These are phyloP conservation scores for Adela reaumurella DNA, from an alignment of 2,888 invertebrate species.

Conservation along the genomic window DNA sequence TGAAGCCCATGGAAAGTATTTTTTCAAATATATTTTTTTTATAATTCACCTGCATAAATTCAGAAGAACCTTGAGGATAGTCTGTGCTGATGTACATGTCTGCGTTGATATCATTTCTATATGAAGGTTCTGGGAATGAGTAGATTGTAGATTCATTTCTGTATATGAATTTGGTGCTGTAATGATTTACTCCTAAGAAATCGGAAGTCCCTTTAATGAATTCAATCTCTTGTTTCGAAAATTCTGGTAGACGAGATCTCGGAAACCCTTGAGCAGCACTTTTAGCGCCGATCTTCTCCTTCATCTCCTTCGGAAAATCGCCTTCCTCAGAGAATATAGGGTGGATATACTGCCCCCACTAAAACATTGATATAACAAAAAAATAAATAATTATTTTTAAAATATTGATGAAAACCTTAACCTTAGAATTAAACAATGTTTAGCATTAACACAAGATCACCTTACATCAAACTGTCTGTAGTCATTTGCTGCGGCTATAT, in stretches of 20 bases:
- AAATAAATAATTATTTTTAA: neutral
- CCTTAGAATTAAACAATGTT: no score
- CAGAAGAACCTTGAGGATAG: neutral
- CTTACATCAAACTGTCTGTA: constrained; percentile 41
- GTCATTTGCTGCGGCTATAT: constrained; percentile 42
- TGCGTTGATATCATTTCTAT: neutral
- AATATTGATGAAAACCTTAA: neutral
- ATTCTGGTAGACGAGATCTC: constrained; percentile 46
- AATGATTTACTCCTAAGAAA: constrained; percentile 63
- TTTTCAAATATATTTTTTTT: no score
- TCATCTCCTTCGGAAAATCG: constrained; percentile 56
- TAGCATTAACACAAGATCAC: no score
- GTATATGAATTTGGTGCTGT: constrained; percentile 40
- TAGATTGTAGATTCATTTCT: constrained; percentile 3
- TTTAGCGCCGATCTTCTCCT: constrained; percentile 36
- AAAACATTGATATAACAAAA: constrained; percentile 11
- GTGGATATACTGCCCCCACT: constrained; percentile 51
- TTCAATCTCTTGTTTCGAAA: constrained; percentile 49
- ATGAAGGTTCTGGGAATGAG: neutral
- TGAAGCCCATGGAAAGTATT: neutral
- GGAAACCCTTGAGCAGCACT: constrained; percentile 45
- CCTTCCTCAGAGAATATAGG: constrained; percentile 51
- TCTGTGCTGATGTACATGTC: neutral
- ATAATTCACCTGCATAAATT: neutral
- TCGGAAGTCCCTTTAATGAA: constrained; percentile 49